phyloP scores from a whole-genome alignment of 2,888 invertebrate genomes.

The Habrosyne pyritoides region DNA sequence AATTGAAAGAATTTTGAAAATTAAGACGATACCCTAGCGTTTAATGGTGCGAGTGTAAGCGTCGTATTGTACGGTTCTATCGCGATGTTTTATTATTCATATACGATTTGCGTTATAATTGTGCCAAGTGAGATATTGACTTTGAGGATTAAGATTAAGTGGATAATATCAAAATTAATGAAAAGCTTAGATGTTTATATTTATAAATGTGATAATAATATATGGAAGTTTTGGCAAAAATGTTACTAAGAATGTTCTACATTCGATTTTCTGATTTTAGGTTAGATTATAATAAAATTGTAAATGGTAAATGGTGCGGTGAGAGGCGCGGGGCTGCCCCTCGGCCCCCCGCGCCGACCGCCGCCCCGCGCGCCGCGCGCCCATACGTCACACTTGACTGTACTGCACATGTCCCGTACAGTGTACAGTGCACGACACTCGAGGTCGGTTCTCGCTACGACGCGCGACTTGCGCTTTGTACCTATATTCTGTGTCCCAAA shows the following conservation, averaged over 20 bases:
- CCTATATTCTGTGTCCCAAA: constrained; percentile 42
- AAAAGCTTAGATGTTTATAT: constrained; percentile 79
- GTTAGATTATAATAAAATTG: constrained; percentile 56
- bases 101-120: constrained; percentile 78
- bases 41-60: constrained; percentile 57
- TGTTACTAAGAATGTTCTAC: constrained; percentile 61
- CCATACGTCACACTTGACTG: constrained; percentile 18
- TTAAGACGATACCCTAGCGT: constrained; percentile 64
- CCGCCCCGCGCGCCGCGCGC: constrained; percentile 18
- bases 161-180: constrained; percentile 80
- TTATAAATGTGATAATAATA: constrained; percentile 81
- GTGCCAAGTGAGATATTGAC: constrained; percentile 82
- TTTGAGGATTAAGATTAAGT: constrained; percentile 81
- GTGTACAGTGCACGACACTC: neutral
- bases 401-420: neutral
- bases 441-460: neutral
- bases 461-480: neutral
- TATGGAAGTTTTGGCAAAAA: constrained; percentile 80
- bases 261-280: constrained; percentile 63
- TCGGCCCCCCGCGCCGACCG: constrained; percentile 11
- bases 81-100: constrained; percentile 65
- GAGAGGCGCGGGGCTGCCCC: constrained; percentile 10
- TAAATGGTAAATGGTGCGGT: constrained; percentile 31
- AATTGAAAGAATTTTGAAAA: constrained; percentile 55
- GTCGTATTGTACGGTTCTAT: constrained; percentile 60